Evolutionary conservation across 2,888 invertebrate genomes (phyloP).

Genomic region (Drosophila tripunctata): DNA sequence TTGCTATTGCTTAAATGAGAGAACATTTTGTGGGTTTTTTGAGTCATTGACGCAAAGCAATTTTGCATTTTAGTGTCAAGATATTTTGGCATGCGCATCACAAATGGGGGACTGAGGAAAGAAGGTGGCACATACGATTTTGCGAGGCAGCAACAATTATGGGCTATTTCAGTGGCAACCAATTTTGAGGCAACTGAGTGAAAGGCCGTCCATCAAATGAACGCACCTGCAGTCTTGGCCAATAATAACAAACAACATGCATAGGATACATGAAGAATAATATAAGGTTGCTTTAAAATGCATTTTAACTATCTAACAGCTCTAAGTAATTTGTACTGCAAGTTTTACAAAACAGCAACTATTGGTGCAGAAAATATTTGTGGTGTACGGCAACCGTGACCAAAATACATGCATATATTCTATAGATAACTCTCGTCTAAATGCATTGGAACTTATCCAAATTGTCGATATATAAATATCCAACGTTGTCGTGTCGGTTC

Average conservation of each 20-base stretch:
- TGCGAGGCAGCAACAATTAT: conserved; percentile 79
- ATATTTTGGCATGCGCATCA: conserved; percentile 53
- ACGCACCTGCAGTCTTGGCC: conserved; percentile 37
- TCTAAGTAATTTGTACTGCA: too few species aligned
- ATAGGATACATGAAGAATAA: background rate
- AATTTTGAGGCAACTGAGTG: conserved; percentile 10
- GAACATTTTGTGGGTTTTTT: conserved; percentile 62
- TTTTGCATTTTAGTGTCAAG: conserved; percentile 80
- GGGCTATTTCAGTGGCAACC: conserved; percentile 71
- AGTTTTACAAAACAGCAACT: too few species aligned
- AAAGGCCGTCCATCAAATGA: conserved; percentile 43
- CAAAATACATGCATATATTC: conserved; percentile 70
- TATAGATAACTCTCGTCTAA: conserved; percentile 80
- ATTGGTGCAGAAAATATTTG: conserved; percentile 73
- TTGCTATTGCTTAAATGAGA: conserved; percentile 42
- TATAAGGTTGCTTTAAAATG: background rate
- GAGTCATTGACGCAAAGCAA: conserved; percentile 80
- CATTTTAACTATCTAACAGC: conserved; percentile 6
- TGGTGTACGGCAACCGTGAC: conserved; percentile 68
- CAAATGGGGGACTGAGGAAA: conserved; percentile 17
- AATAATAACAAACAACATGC: conserved; percentile 16
- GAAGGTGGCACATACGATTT: conserved; percentile 13
- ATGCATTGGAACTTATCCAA: conserved; percentile 84
- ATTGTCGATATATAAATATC: conserved; percentile 83
- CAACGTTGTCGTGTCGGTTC: conserved; percentile 54